Conservation (phyloP, 2,888 invertebrate species). For the Nebria salina region DNA sequence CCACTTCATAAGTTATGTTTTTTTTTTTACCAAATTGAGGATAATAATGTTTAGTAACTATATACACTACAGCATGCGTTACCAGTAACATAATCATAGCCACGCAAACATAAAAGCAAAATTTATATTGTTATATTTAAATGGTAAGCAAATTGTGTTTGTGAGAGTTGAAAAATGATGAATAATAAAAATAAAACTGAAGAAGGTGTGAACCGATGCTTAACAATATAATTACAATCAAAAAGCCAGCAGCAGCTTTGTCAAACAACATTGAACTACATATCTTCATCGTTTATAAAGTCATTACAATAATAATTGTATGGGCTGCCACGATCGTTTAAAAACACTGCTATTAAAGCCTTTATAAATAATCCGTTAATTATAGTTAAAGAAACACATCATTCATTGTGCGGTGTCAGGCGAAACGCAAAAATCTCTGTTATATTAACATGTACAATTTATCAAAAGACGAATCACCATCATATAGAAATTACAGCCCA, state of each 20-base stretch:
- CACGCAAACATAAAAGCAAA: no score
- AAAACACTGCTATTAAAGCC: slow-evolving; percentile 41
- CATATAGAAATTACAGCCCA: slow-evolving; percentile 21
- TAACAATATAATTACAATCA: slow-evolving; percentile 8
- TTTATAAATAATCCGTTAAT: slow-evolving; percentile 45
- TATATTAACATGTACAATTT: slow-evolving; percentile 45
- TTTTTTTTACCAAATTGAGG: no score
- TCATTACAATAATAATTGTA: slow-evolving; percentile 44
- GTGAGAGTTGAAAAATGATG: neutral
- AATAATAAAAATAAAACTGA: neutral
- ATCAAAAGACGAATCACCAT: slow-evolving; percentile 38
- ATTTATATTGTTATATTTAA: no score
- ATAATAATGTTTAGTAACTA: no score
- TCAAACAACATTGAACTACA: neutral
- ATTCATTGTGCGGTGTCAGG: slow-evolving; percentile 38
- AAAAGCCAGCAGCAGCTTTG: neutral
- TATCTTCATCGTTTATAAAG: slow-evolving; percentile 33
- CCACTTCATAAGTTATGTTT: no score
- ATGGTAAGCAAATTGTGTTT: no score
- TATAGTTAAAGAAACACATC: slow-evolving; percentile 37
- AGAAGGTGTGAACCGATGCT: neutral
- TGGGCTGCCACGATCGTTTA: slow-evolving; percentile 35
- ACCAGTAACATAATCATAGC: no score
- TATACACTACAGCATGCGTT: no score
- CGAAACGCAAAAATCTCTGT: slow-evolving; percentile 11